Conservation (phyloP, 2,888 invertebrate species). For the Acronicta aceris region DNA sequence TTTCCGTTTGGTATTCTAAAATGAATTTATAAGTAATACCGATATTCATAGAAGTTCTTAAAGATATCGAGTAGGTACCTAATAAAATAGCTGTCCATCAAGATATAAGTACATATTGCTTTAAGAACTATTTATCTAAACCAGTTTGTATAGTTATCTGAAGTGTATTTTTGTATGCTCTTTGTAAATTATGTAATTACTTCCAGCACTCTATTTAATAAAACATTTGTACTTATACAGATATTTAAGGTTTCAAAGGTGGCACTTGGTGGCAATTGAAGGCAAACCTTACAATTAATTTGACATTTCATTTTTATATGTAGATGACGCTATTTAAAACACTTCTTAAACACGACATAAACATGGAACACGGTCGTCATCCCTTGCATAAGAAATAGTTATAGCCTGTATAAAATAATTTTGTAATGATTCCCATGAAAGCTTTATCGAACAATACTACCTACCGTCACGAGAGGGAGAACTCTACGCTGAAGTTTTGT, state of each 20-base stretch:
- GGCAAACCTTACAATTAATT: no score
- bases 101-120: conserved; percentile 26
- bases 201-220: conserved; percentile 29
- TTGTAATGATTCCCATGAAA: no score
- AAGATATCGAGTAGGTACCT: not conserved
- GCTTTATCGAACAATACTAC: no score
- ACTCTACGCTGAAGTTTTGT: no score
- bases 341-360: no score
- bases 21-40: not conserved
- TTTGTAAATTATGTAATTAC: conserved; percentile 65
- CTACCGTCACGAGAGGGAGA: no score
- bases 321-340: no score
- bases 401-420: no score
- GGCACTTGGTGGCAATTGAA: conserved; percentile 77
- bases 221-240: conserved; percentile 23
- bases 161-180: conserved; percentile 79
- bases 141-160: conserved; percentile 45
- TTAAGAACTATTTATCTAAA: conserved; percentile 26
- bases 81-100: conserved; percentile 14
- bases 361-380: no score
- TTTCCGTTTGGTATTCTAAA: conserved; percentile 17
- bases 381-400: no score
- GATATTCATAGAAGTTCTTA: conserved; percentile 3
- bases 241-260: conserved; percentile 42
- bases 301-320: no score